Evolutionary conservation across 2,113 vertebrate species (phyloP).

Genomic region (Melanotaenia duboulayi): DNA sequence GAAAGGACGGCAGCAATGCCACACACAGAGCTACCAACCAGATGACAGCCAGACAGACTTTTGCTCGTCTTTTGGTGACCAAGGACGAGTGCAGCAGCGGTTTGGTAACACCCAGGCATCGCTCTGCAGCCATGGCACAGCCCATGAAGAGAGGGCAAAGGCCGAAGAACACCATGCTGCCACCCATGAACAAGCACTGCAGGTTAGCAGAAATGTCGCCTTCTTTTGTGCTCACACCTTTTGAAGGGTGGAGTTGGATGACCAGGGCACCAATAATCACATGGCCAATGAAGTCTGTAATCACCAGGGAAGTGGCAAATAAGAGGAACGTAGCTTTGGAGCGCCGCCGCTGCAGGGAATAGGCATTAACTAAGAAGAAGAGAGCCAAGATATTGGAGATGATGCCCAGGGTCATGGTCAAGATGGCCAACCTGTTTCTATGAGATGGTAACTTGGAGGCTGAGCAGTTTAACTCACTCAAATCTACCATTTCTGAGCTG

Average conservation of each 20-base stretch:
- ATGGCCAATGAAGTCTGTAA: constrained; percentile 88
- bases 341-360: constrained; percentile 82
- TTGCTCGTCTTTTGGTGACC: constrained; percentile 84
- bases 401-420: constrained; percentile 89
- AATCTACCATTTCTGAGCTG: constrained; percentile 66
- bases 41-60: constrained; percentile 78
- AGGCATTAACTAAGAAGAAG: constrained; percentile 85
- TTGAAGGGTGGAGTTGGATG: constrained; percentile 82
- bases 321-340: constrained; percentile 89
- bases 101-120: constrained; percentile 88
- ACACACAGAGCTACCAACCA: constrained; percentile 84
- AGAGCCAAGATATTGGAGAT: constrained; percentile 89
- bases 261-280: constrained; percentile 88
- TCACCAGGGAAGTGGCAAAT: constrained; percentile 86
- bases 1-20: constrained; percentile 85
- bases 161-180: constrained; percentile 93
- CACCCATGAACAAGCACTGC: constrained; percentile 89
- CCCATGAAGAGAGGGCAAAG: constrained; percentile 90
- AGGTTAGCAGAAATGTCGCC: constrained; percentile 73
- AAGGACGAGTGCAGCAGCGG: constrained; percentile 86
- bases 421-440: constrained; percentile 65
- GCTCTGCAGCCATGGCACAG: constrained; percentile 90
- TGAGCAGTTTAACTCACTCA: constrained; percentile 69
- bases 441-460: constrained; percentile 31
- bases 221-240: constrained; percentile 53